Evolutionary conservation across 2,797 vertebrate species (phyloP).

Genomic region (Gymnoscopelus braueri): DNA sequence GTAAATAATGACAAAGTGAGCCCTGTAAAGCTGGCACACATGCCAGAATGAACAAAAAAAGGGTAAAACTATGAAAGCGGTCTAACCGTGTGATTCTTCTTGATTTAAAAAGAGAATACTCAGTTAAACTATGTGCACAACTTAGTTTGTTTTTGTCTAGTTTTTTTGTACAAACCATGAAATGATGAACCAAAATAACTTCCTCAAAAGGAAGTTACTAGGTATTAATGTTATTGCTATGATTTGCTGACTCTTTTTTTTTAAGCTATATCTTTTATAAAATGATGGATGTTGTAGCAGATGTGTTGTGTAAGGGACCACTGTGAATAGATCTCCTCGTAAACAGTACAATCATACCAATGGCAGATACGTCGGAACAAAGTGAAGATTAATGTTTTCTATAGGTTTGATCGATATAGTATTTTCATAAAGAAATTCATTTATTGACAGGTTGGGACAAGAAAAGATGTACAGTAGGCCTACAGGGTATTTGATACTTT

Average conservation of each 20-base stretch:
- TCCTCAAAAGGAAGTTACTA: slow-evolving; percentile 36
- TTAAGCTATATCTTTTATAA: slow-evolving; percentile 59
- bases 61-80: background rate
- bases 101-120: slow-evolving; percentile 25
- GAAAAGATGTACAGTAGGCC: slow-evolving; percentile 35
- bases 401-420: slow-evolving; percentile 43
- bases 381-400: slow-evolving; percentile 34
- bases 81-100: slow-evolving; percentile 8
- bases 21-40: slow-evolving; percentile 5
- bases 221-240: slow-evolving; percentile 7
- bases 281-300: slow-evolving; percentile 12
- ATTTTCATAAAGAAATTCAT: slow-evolving; percentile 47
- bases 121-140: slow-evolving; percentile 50
- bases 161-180: slow-evolving; percentile 43
- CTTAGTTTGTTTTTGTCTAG: slow-evolving; percentile 42
- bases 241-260: slow-evolving; percentile 52
- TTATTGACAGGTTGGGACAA: slow-evolving; percentile 40
- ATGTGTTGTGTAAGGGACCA: slow-evolving; percentile 60
- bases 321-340: slow-evolving; percentile 44
- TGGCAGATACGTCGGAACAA: slow-evolving; percentile 6
- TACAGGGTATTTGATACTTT: slow-evolving; percentile 56
- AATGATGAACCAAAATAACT: slow-evolving; percentile 49
- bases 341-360: slow-evolving; percentile 65
- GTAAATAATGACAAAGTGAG: slow-evolving; percentile 31
- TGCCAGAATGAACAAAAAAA: slow-evolving; percentile 37